Evolutionary conservation across 1,140 invertebrate genomes (phyloP), one percentile per base, ranked within the genome.

Genomic region (Caerostris extrusa): DNA sequence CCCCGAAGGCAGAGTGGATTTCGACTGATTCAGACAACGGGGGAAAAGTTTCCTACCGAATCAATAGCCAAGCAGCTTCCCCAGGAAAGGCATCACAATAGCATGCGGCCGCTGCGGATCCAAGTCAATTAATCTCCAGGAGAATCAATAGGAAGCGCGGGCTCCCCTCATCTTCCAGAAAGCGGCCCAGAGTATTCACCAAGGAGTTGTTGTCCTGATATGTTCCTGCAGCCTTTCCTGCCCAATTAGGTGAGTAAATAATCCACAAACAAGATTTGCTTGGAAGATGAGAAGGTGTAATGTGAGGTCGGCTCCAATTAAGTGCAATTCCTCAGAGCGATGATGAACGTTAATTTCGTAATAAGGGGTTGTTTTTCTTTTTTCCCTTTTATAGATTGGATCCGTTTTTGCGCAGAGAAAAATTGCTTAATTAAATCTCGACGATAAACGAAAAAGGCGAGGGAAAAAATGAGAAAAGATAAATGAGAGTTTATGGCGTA

Each of bases 41-140:
- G 50, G 14, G 50, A 77, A 77, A 77, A 77, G 71, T 77, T 77
- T 77, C 50, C 34, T 5, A 34, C 34, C 71, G 87, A 93, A 93
- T 93, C 91, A 93, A 93, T 93, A 93, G 91, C 71, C 71, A 17
- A 19, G 14, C 71, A 8, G 57, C 58, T 64, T 17, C 86, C n/a
- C n/a, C 61, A 14, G 86, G 5, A 64, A 64, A 8, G 64, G 61
- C 53, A 88, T 64, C 57, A 88, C 53, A 53, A 64, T 64, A 61
- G 86, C 86, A 17, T 14, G 85, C 57, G 60, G 86, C 60, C 5
- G 86, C 58, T 64, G 53, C 53, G 86, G 12, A 55, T 88, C 86
- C 34, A 57, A 77, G 71, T 77, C 50, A 77, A 77, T 77, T 77
- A 77, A 77, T 77, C 71, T 77, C 71, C 71, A 12, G 71, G 34